Conservation (phyloP, 2,113 vertebrate genomes). For the Oriolus oriolus region DNA sequence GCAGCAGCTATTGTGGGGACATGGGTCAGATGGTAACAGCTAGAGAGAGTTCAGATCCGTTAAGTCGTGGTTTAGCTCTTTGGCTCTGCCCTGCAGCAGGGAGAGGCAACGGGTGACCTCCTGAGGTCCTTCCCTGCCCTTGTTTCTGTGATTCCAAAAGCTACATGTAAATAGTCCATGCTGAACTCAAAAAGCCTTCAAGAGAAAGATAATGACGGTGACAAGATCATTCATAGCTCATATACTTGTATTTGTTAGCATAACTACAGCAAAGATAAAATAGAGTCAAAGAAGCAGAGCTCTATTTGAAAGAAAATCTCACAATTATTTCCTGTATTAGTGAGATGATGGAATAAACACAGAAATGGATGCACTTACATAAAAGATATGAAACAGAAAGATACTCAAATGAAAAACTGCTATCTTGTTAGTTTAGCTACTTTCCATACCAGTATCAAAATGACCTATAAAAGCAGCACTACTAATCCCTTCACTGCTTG, state of each 20-base stretch:
- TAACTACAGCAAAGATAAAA: constrained; percentile 34
- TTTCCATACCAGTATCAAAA: not conserved
- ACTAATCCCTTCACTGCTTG: not conserved
- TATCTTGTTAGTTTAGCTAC: not conserved
- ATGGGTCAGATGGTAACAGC: not conserved
- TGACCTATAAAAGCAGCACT: not conserved
- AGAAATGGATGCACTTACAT: not conserved
- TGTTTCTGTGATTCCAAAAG: not conserved
- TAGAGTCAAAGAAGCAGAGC: constrained; percentile 21
- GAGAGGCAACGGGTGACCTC: not conserved
- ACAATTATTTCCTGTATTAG: constrained; percentile 19
- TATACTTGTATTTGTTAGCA: not conserved
- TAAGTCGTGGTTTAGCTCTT: not conserved
- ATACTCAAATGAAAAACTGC: not conserved
- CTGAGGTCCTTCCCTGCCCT: not conserved
- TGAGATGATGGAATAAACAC: constrained; percentile 30
- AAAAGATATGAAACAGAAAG: not conserved
- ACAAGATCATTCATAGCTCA: not conserved
- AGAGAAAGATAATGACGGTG: not conserved
- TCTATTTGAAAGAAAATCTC: constrained; percentile 2
- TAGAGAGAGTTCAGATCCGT: not conserved
- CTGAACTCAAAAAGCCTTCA: not conserved
- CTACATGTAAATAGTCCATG: not conserved
- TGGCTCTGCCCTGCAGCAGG: not conserved
- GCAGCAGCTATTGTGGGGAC: not conserved